Evolutionary conservation across 1,140 invertebrate genomes (phyloP), one percentile per base, ranked within the genome.

Genomic region (Globodera rostochiensis): DNA sequence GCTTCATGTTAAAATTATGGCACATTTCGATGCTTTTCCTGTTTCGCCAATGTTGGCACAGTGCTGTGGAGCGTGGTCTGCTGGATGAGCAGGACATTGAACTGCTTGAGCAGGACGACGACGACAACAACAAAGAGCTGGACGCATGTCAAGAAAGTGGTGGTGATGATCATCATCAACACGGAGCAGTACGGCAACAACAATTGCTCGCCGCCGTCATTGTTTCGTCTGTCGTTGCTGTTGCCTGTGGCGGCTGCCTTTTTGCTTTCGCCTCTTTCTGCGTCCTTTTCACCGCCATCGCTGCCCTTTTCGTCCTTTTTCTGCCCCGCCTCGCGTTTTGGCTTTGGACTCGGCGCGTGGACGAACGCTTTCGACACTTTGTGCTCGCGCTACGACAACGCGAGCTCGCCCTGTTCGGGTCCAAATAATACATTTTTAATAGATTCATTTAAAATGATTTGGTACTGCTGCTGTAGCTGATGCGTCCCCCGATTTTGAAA

Each of bases 341-440:
- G 66, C 66, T 76, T 76, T 76, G 57, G 19, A 19, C 74, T 21
- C 8, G 46, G 11, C 19, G 6, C 74, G 57, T 21, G 15, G 57
- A 57, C 49, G 46, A 60, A 45, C 66, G 36, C 36, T 64, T 76
- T 76, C n/a, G 66, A n/a, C 57, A 7, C 19, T 76, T 76, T 76
- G 57, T 46, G 19, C 19, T n/a, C 46, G 57, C 25, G 46, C 15
- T 79, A 36, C 69, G 77, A 21, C 77, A 79, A 47, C 77, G 77
- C 69, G 77, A 79, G 46, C 57, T 79, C 47, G 69, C 67, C 25
- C 69, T 79, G 77, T 79, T 79, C 64, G 46, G 77, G 77, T 79
- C 45, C 70, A 15, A 36, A 36, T 36, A 36, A 36, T 3, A 36
- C 36, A 36, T 36, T 36, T 36, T 36, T 36, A 36, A 36, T 36